Percentiles rank a stretch among this genome's conserved stretches.
Evolutionary conservation across 2,113 vertebrate species (phyloP).

Genomic region (Collichthys lucidus): DNA sequence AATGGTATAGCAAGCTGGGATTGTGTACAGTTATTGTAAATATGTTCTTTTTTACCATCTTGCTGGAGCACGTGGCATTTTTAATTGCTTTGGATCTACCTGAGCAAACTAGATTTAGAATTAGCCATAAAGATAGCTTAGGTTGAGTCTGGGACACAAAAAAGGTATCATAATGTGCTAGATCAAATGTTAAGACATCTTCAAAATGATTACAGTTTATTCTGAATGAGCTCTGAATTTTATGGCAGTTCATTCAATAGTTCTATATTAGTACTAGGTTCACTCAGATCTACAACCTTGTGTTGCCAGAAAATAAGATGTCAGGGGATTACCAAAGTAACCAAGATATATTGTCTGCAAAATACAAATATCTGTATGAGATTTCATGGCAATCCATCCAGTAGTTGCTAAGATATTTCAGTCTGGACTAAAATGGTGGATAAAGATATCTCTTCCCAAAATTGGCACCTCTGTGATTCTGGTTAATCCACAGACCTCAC

Average conservation of each 20-base stretch:
- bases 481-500: background rate
- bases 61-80: background rate
- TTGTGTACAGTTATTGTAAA: background rate
- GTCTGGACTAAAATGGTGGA: background rate
- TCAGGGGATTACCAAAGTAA: background rate
- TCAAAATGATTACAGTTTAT: background rate
- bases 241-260: background rate
- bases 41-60: background rate
- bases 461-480: slow-evolving; percentile 3
- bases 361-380: background rate
- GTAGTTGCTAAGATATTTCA: background rate
- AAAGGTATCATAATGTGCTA: background rate
- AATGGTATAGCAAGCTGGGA: background rate
- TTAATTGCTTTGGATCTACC: background rate
- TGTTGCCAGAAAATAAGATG: background rate
- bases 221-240: background rate
- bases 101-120: background rate
- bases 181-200: background rate
- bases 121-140: background rate
- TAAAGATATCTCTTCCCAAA: background rate
- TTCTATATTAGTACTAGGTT: background rate
- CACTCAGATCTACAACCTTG: too few species aligned
- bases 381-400: background rate
- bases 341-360: background rate
- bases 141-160: background rate